phyloP scores from a whole-genome alignment of 2,888 invertebrate species.

The Isoperla grammatica region DNA sequence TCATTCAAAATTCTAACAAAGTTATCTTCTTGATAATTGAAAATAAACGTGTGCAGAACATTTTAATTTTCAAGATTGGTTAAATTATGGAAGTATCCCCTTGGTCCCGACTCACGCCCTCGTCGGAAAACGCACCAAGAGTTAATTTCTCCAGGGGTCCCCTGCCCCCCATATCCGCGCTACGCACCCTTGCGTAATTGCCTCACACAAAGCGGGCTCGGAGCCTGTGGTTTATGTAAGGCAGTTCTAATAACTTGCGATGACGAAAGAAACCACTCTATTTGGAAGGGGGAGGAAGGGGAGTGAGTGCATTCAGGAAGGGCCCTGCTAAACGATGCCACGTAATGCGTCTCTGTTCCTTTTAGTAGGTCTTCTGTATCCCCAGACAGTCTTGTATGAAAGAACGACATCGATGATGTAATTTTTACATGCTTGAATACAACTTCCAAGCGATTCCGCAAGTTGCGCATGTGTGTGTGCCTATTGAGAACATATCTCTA shows the following conservation, averaged over 20 bases:
- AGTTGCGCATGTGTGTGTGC: too few species aligned
- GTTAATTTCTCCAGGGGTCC: conserved; percentile 9
- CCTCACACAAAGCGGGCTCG: not conserved
- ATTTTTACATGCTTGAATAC: not conserved
- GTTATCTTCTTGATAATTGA: too few species aligned
- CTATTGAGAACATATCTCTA: too few species aligned
- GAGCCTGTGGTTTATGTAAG: conserved; percentile 7
- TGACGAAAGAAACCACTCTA: conserved; percentile 15
- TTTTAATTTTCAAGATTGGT: conserved; percentile 3
- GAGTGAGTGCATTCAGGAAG: not conserved
- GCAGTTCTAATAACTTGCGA: not conserved
- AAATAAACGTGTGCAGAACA: too few species aligned
- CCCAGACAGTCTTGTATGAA: not conserved
- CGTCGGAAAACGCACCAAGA: not conserved
- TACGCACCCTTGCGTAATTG: conserved; percentile 15
- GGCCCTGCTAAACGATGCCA: conserved; percentile 5
- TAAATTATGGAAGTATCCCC: not conserved
- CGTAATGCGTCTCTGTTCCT: not conserved
- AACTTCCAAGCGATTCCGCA: not conserved
- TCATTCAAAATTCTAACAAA: too few species aligned
- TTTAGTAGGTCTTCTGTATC: too few species aligned
- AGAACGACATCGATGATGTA: too few species aligned
- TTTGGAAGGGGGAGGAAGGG: not conserved
- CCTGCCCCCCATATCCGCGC: not conserved
- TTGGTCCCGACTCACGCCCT: too few species aligned